A percentile compares a stretch with the other conserved stretches of the same genome.
Evolutionary conservation across 2,797 vertebrate genomes (phyloP).

Genomic region (Megaceryle alcyon): DNA sequence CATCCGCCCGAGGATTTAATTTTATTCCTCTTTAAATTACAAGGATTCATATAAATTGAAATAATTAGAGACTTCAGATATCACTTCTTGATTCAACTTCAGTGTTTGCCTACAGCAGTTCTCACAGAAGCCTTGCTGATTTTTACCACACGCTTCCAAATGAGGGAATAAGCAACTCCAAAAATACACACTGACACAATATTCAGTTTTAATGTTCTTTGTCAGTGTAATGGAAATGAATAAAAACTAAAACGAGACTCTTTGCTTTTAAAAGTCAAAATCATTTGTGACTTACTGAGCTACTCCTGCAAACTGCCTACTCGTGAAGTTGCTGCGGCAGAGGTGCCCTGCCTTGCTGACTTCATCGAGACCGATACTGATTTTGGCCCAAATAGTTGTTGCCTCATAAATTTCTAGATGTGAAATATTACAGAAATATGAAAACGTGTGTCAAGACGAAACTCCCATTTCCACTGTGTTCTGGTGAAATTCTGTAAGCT

Average conservation of each 20-base stretch:
- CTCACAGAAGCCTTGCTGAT: background rate
- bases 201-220: background rate
- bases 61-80: background rate
- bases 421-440: conserved; percentile 28
- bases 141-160: background rate
- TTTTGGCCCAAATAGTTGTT: background rate
- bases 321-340: background rate
- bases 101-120: background rate
- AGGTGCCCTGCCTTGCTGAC: background rate
- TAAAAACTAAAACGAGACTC: background rate
- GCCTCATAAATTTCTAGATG: background rate
- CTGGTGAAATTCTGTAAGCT: conserved; percentile 39
- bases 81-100: background rate
- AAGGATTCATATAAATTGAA: background rate
- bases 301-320: background rate
- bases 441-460: background rate
- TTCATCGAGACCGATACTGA: background rate
- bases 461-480: conserved; percentile 31
- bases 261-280: background rate
- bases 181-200: background rate
- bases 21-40: background rate
- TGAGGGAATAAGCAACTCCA: background rate
- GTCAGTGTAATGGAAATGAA: background rate
- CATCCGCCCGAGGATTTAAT: background rate
- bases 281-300: background rate